Base-by-base conservation (phyloP, 2,797 vertebrate species). In the Aulostomus chinensis region DNA sequence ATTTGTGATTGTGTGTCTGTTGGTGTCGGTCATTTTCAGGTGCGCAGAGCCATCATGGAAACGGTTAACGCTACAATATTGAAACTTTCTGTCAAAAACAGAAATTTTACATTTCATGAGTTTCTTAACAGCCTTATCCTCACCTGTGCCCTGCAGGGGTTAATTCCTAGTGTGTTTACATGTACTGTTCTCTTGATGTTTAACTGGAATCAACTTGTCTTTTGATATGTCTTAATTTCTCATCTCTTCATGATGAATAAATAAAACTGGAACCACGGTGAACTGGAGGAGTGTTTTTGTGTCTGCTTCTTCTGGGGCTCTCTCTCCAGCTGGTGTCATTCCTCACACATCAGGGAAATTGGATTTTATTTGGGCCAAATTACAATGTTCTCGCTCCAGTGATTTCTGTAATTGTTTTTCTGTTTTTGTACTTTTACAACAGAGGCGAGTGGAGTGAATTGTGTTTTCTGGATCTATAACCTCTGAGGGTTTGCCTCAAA, bases 151-250 rank as follows among this genome's bases (percentile, higher is more conserved):
- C 11, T 18, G 1, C 8, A 40, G 37, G 40, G 15, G n/a, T n/a
- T n/a, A n/a, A n/a, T n/a, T n/a, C n/a, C n/a, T n/a, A n/a, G n/a
- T n/a, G n/a, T n/a, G n/a, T n/a, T n/a, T n/a, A n/a, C n/a, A n/a
- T n/a, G n/a, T n/a, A 53, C 38, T 4, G 7, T 64, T 58, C 8
- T 55, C 20, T 48, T 2, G 10, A 22, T n/a, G 6, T 43, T 49
- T 32, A 49, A 59, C 57, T 66, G 39, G 36, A 50, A 9, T 7
- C 13, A 22, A 34, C 37, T 75, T 65, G 24, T 49, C 54, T 76
- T 65, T 68, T 68, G 29, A 68, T 51, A 55, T 62, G 68, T 84
- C 63, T 80, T 80, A 80, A 80, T 74, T 81, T 80, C 71, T 82
- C 24, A 14, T 58, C 26, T 67, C 14, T 3, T 21, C 4, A 16